Conservation (phyloP, 2,113 vertebrate genomes). For the Lophochroa leadbeateri region DNA sequence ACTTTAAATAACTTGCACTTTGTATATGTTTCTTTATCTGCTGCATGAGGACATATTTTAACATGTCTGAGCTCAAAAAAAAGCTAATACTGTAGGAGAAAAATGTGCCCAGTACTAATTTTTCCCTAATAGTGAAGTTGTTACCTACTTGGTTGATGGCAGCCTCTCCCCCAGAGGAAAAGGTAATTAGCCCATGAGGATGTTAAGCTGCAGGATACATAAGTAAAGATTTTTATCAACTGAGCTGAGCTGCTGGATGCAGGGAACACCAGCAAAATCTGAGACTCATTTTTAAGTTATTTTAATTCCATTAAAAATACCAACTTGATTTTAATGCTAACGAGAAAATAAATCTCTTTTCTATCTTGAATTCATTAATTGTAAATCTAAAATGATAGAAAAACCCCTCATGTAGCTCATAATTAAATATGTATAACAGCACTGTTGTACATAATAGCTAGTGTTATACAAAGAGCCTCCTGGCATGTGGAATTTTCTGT, state of each 20-base stretch:
- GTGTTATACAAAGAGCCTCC: background rate
- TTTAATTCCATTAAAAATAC: background rate
- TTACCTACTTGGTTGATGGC: background rate
- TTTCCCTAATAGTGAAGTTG: background rate
- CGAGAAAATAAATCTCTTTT: background rate
- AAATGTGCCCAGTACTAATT: background rate
- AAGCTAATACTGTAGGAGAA: slow-evolving; percentile 14
- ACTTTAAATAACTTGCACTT: slow-evolving; percentile 73
- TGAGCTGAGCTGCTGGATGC: background rate
- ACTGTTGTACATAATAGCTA: background rate
- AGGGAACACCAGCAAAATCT: background rate
- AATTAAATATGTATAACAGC: background rate
- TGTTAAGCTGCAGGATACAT: background rate
- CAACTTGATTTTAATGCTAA: background rate
- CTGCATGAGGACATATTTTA: slow-evolving; percentile 70
- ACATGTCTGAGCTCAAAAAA: background rate
- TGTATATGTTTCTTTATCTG: slow-evolving; percentile 61
- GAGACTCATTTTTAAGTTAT: background rate
- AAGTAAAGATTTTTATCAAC: background rate
- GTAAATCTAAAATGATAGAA: too few species aligned
- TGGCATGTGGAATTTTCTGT: background rate
- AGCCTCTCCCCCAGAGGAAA: background rate
- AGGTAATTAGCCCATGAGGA: background rate
- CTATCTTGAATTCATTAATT: too few species aligned
- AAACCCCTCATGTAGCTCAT: background rate